These are phyloP conservation scores for Gymnarchus niloticus DNA, from an alignment of 2,113 vertebrate species.

Conservation along the genomic window DNA sequence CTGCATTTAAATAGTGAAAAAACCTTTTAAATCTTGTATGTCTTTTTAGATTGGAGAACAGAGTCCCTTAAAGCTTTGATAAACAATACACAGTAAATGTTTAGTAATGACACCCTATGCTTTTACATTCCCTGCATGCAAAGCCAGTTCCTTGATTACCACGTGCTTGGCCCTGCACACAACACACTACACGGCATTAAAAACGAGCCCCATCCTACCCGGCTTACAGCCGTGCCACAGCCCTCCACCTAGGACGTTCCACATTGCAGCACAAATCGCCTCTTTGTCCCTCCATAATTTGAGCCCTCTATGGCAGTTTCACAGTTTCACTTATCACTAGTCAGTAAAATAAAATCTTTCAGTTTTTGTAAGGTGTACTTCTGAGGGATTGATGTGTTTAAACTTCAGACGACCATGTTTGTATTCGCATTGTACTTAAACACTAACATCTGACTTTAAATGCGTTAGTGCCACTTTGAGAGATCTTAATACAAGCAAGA, in stretches of 20 bases:
- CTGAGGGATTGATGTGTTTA: not conserved
- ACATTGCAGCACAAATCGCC: not conserved
- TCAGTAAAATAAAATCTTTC: not conserved
- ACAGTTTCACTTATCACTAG: not conserved
- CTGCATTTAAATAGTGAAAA: not conserved
- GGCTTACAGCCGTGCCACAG: not conserved
- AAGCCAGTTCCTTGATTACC: not conserved
- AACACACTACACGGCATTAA: not conserved
- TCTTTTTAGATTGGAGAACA: not conserved
- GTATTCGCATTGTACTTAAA: not conserved
- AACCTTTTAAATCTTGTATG: not conserved
- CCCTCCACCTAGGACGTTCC: not conserved
- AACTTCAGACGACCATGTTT: not conserved
- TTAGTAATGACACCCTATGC: not conserved
- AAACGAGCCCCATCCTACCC: not conserved
- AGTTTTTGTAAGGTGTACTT: not conserved
- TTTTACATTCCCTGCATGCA: not conserved
- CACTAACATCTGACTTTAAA: not conserved
- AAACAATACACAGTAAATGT: not conserved
- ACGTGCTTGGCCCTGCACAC: not conserved
- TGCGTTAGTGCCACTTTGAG: not conserved
- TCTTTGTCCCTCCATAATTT: not conserved
- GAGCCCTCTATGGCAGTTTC: not conserved
- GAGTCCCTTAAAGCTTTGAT: not conserved
- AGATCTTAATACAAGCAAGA: not conserved